Conservation (phyloP, 2,888 invertebrate genomes). For the Eupithecia dodoneata region DNA sequence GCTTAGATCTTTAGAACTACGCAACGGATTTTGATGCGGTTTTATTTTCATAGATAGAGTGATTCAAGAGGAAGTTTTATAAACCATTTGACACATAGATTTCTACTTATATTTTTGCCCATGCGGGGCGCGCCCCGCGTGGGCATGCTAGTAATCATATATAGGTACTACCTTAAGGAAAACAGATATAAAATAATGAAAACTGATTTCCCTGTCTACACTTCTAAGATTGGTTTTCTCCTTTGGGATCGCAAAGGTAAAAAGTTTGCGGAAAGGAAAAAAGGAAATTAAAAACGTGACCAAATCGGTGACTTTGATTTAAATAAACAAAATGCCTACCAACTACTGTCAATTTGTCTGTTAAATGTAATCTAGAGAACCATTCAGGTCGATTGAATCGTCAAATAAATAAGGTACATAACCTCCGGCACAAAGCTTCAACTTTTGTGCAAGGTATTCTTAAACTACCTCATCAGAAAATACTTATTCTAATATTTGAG, state of each 20-base stretch:
- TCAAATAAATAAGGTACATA: no score
- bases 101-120: no score
- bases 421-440: neutral
- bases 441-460: neutral
- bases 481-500: slow-evolving; percentile 13
- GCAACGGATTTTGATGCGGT: no score
- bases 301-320: slow-evolving; percentile 20
- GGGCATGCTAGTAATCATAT: neutral
- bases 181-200: neutral
- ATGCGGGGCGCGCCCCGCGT: no score
- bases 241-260: neutral
- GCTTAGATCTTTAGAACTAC: no score
- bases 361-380: no score
- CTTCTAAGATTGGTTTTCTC: slow-evolving; percentile 9
- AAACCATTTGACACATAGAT: no score
- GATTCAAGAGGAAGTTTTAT: no score
- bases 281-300: slow-evolving; percentile 29
- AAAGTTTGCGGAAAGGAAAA: slow-evolving; percentile 16
- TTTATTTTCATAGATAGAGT: no score
- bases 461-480: neutral
- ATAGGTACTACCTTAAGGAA: neutral
- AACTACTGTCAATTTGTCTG: neutral
- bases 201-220: slow-evolving; percentile 11
- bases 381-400: no score
- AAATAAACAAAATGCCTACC: neutral